Evolutionary conservation across 1,140 invertebrate species (phyloP), one percentile per base, ranked within the genome.

Genomic region (Drosophila pandora): DNA sequence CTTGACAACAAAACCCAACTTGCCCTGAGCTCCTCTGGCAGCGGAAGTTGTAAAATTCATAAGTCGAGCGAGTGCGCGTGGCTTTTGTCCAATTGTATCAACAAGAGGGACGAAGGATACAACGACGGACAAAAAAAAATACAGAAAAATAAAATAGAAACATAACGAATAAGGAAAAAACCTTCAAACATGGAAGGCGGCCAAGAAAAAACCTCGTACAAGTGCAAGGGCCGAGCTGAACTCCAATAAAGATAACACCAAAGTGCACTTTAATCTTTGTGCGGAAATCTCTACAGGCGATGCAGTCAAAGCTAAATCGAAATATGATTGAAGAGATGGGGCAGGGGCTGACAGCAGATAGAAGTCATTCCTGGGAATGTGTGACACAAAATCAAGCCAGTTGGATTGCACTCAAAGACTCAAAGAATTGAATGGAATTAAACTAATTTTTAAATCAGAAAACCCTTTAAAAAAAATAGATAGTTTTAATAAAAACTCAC

Each of bases 231-330:
- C 76, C 49, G 68, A 85, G 69, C 56, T 68, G 76, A 64, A 81
- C 77, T 81, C 63, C 48, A 56, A 70, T 64, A 87, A 70, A 88
- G 82, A 87, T 87, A 82, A 87, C 82, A 87, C 62, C 79, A 82
- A 88, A 88, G 83, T 88, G 82, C 82, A 87, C 82, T 87, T 87
- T 87, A 88, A 87, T 87, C 82, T 82, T 68, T 88, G 78, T 72
- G 70, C 80, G 71, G 62, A 82, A 87, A 87, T 87, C 82, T 87
- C 83, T 41, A 43, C 64, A 39, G 61, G 50, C 52, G 50, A 53
- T 61, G 56, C 53, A 64, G 61, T 58, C 60, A 65, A 58, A 76
- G 82, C 75, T 58, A 85, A 73, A 76, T 65, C 76, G 64, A 79
- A 87, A 87, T 83, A 83, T 83, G 79, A 81, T 87, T 87, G 82